Conservation (phyloP, 37 sponge, comb jelly and placozoan species). For the Sycon ciliatum region DNA sequence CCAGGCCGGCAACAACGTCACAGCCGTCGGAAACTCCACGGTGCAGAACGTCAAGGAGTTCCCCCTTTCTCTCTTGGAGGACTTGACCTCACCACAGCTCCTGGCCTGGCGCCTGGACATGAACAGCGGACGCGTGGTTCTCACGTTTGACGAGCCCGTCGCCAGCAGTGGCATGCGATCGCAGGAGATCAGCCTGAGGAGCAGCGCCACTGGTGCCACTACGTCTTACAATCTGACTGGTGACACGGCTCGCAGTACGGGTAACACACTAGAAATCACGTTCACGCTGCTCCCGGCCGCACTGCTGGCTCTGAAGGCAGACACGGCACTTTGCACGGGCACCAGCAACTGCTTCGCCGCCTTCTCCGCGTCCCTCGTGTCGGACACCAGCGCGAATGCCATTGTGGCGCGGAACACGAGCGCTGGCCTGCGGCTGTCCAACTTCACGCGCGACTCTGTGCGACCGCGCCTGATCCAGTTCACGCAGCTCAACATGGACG, state of each 20-base stretch:
- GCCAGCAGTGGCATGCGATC: slow-evolving; percentile 31
- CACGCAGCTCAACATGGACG: neutral
- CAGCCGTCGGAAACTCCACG: slow-evolving; percentile 2
- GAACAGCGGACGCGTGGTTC: slow-evolving; percentile 15
- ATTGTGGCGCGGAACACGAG: neutral
- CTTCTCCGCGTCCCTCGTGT: neutral
- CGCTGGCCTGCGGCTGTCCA: neutral
- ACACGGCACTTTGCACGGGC: neutral
- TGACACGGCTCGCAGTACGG: neutral
- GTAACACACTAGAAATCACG: neutral
- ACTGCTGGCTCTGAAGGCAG: neutral
- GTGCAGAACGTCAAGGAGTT: no score
- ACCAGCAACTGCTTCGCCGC: neutral
- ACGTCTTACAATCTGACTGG: neutral
- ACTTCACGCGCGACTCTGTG: neutral
- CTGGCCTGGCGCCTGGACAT: neutral
- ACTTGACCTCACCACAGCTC: neutral
- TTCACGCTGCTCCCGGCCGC: neutral
- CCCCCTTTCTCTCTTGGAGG: neutral
- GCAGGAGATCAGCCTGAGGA: neutral
- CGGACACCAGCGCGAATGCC: neutral
- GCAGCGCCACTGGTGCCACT: neutral
- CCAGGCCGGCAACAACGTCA: slow-evolving; percentile 41
- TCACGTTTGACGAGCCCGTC: slow-evolving; percentile 59
- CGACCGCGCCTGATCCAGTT: neutral